Evolutionary conservation across 2,888 invertebrate species (phyloP).

Genomic region (Caenorhabditis sp.): DNA sequence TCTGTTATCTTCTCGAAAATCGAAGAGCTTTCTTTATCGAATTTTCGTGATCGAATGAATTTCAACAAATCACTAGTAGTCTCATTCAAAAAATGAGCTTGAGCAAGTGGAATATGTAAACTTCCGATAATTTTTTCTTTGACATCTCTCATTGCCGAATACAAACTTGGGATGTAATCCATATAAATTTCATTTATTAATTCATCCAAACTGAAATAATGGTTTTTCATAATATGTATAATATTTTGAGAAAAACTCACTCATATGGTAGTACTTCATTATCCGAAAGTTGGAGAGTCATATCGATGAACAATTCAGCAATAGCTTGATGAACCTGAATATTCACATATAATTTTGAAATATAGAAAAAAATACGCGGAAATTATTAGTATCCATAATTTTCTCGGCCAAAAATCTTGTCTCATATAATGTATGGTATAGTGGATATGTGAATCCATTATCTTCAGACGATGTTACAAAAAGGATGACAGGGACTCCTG

Average conservation of each 20-base stretch:
- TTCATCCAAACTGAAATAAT: conserved; percentile 25
- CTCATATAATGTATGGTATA: conserved; percentile 71
- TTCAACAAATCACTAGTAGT: background rate
- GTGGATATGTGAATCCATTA: conserved; percentile 49
- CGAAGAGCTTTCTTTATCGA: conserved; percentile 4
- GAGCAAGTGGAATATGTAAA: background rate
- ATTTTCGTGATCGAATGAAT: background rate
- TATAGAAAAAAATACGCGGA: too few species aligned
- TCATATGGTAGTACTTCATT: conserved; percentile 25
- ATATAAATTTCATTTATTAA: conserved; percentile 9
- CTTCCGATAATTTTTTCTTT: background rate
- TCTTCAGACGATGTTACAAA: conserved; percentile 46
- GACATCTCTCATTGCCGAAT: background rate
- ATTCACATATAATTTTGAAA: too few species aligned
- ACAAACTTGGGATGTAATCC: conserved; percentile 13
- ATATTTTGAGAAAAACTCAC: background rate
- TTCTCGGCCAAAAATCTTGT: conserved; percentile 66
- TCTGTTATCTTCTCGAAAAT: conserved; percentile 8
- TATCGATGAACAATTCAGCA: conserved; percentile 71
- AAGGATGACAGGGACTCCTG: conserved; percentile 71
- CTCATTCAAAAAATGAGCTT: background rate
- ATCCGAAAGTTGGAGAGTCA: conserved; percentile 72
- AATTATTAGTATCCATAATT: conserved; percentile 56
- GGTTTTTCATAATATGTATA: background rate
- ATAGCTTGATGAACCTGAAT: conserved; percentile 70